phyloP scores from a whole-genome alignment of 1,140 invertebrate genomes.

The Drosophila sechellia region DNA sequence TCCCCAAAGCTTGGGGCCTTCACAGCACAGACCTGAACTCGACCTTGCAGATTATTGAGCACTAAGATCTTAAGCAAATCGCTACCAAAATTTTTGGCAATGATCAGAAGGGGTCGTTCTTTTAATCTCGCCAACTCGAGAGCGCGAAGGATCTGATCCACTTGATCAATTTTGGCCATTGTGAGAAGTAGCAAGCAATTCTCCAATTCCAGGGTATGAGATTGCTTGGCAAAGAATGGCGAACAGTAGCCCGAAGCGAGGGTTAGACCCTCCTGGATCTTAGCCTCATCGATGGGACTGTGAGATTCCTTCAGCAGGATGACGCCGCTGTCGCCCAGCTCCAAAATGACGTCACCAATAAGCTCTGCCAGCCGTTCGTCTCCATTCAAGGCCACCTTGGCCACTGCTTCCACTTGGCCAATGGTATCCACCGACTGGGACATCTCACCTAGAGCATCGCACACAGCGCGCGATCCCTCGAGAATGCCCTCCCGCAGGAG shows the following conservation, averaged over 20 bases:
- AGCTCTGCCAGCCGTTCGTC: slow-evolving; percentile 94
- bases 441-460: slow-evolving; percentile 91
- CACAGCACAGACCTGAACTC: slow-evolving; percentile 89
- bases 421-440: slow-evolving; percentile 95
- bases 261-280: slow-evolving; percentile 98
- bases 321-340: slow-evolving; percentile 95
- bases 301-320: slow-evolving; percentile 99
- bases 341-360: slow-evolving; percentile 94
- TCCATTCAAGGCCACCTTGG: slow-evolving; percentile 97
- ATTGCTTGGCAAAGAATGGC: slow-evolving; percentile 96
- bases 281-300: slow-evolving; percentile 94
- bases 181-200: slow-evolving; percentile 92
- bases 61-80: slow-evolving; percentile 92
- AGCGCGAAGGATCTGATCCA: slow-evolving; percentile 95
- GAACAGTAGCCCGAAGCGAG: slow-evolving; percentile 98
- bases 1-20: slow-evolving; percentile 91
- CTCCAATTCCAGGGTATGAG: slow-evolving; percentile 95
- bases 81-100: slow-evolving; percentile 92
- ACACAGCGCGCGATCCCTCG: slow-evolving; percentile 93
- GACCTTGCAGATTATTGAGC: slow-evolving; percentile 90
- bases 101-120: slow-evolving; percentile 90
- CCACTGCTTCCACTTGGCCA: slow-evolving; percentile 98
- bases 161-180: slow-evolving; percentile 96
- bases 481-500: slow-evolving; percentile 95
- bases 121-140: slow-evolving; percentile 94